A percentile compares a stretch with the other conserved stretches of the same genome.
These are phyloP conservation scores for Limnephilus lunatus DNA, from an alignment of 2,888 invertebrate species.

Conservation along the genomic window DNA sequence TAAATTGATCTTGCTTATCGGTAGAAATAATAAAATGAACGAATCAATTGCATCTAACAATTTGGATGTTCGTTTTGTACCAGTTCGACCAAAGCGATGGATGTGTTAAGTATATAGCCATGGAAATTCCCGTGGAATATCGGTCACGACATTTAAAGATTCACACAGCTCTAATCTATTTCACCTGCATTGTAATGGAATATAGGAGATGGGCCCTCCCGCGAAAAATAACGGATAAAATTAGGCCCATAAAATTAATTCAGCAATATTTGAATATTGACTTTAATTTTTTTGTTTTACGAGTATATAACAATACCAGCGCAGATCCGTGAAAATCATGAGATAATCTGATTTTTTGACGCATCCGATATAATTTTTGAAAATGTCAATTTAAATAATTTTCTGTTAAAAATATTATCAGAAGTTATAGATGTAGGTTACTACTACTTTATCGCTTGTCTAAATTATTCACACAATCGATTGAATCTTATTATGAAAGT, in stretches of 20 bases:
- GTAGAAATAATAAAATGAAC: neutral
- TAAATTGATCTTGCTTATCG: neutral
- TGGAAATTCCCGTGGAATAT: neutral
- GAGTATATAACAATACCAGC: too few relatives aligned
- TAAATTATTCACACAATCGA: too few relatives aligned
- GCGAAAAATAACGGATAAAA: neutral
- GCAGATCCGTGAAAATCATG: too few relatives aligned
- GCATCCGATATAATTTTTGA: too few relatives aligned
- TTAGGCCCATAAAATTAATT: neutral
- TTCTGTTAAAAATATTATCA: too few relatives aligned
- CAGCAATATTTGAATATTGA: neutral
- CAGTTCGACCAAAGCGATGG: neutral
- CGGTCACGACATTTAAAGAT: constrained; percentile 2
- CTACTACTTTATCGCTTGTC: too few relatives aligned
- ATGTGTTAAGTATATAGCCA: neutral
- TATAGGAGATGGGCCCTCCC: neutral
- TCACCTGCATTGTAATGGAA: neutral
- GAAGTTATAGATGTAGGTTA: too few relatives aligned
- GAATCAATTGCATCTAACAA: neutral
- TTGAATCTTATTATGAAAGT: too few relatives aligned
- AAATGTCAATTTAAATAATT: too few relatives aligned
- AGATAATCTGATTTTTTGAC: too few relatives aligned
- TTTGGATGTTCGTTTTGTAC: neutral
- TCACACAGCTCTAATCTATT: neutral
- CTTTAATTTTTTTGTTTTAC: neutral